Evolutionary conservation across 23 tunicate species (phyloP).

Genomic region (Ciona savignyi): DNA sequence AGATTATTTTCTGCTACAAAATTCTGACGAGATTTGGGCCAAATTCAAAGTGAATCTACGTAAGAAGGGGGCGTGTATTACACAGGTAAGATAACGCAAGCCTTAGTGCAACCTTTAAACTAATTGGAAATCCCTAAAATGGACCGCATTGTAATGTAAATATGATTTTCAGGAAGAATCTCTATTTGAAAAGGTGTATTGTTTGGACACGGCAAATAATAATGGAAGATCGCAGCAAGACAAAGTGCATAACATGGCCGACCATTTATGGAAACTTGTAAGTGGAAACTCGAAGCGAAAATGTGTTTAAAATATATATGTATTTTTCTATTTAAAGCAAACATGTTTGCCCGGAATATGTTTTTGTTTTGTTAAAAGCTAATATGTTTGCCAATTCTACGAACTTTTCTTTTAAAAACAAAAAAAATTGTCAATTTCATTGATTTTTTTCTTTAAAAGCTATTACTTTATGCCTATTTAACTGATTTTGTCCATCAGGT

Average conservation of each 20-base stretch:
- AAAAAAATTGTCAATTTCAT: too few species aligned
- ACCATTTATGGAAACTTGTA: constrained; percentile 10
- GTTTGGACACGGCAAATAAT: neutral
- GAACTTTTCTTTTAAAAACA: too few species aligned
- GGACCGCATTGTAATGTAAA: neutral
- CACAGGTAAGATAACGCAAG: constrained; percentile 26
- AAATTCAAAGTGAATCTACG: constrained; percentile 55
- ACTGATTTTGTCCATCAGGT: too few species aligned
- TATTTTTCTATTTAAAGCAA: too few species aligned
- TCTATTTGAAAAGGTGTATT: constrained; percentile 2
- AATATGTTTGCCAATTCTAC: too few species aligned
- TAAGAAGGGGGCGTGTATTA: constrained; percentile 33
- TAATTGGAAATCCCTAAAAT: too few species aligned
- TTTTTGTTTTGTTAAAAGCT: too few species aligned
- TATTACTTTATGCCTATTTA: too few species aligned
- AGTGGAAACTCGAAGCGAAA: too few species aligned
- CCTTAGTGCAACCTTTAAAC: too few species aligned
- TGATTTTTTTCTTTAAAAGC: too few species aligned
- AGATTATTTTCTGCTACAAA: constrained; percentile 82
- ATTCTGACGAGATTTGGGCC: constrained; percentile 63
- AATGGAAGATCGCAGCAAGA: neutral
- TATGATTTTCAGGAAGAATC: constrained; percentile 5
- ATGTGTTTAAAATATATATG: neutral
- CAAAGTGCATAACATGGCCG: neutral
- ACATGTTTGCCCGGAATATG: too few species aligned